Base-by-base conservation (phyloP, 2,797 vertebrate species). In the Austrolebias charrua region DNA sequence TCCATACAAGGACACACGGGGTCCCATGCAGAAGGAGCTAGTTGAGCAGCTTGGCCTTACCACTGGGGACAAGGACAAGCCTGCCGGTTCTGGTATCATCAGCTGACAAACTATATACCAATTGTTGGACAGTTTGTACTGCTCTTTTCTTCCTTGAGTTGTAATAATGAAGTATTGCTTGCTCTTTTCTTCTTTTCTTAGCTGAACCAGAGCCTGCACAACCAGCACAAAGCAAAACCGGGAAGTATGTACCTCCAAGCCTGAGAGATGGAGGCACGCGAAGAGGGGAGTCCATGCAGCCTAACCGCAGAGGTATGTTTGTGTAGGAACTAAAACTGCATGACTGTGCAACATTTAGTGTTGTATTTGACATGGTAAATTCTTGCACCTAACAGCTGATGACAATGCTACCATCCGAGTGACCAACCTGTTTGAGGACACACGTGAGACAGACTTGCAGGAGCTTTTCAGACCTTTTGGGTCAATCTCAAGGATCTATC, bases 391-490 rank as follows among this genome's bases (percentile, higher is more conserved):
- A 0, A 40, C 83, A 96, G 97, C 96, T 0, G 97, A 98, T 0
- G 97, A 98, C 88, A 99, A 98, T 0, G 97, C 97, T 72, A 98
- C 97, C 18, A 98, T 98, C 87, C 95, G 97, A 0, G 97, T 99
- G 69, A 99, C 97, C 80, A 98, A 98, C 85, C 90, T 99, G 73
- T 99, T 97, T 0, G 97, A 98, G 91, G 97, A 99, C 89, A 99
- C 97, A 0, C 94, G 97, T 0, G 97, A 99, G 90, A 98, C 97
- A 0, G 97, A 99, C 72, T 84, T 99, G 69, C 97, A 99, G 90
- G 97, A 99, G 89, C 96, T 99, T 2, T 99, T 99, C 90, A 93
- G 97, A 28, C 97, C 97, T 1, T 99, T 99, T 0, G 97, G 97
- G 28, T 96, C 96, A 76, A 99, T 99, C 79, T 98, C 97, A 0